Evolutionary conservation across 2,888 invertebrate species (phyloP).

Genomic region (Vesta saturnalis): DNA sequence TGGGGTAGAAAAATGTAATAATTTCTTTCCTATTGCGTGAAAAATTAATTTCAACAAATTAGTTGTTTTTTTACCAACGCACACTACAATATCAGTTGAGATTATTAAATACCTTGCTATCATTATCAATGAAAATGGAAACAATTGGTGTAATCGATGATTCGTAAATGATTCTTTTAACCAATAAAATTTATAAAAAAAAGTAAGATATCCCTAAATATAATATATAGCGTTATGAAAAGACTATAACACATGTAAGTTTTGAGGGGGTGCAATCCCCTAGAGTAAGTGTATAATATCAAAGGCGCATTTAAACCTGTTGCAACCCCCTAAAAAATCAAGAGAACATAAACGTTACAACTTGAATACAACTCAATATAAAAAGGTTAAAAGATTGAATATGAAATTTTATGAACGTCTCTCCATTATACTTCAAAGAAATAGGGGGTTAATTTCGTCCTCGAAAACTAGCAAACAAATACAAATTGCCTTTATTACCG

Average conservation of each 20-base stretch:
- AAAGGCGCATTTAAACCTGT: slow-evolving; percentile 61
- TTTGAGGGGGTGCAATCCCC: slow-evolving; percentile 48
- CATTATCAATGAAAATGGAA: too few relatives aligned
- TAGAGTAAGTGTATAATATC: slow-evolving; percentile 54
- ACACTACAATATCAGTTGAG: too few relatives aligned
- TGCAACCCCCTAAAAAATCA: slow-evolving; percentile 49
- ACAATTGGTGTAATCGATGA: too few relatives aligned
- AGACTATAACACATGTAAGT: slow-evolving; percentile 39
- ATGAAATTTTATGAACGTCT: slow-evolving; percentile 19
- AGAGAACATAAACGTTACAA: slow-evolving; percentile 34
- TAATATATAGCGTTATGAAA: slow-evolving; percentile 38
- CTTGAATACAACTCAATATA: not conserved
- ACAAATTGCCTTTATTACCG: not conserved
- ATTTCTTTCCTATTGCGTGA: too few relatives aligned
- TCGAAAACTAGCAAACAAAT: not conserved
- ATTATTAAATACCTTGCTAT: too few relatives aligned
- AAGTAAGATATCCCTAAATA: slow-evolving; percentile 23
- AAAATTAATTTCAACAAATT: too few relatives aligned
- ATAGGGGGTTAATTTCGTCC: not conserved
- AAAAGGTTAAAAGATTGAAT: slow-evolving; percentile 18
- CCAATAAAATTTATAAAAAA: slow-evolving; percentile 1
- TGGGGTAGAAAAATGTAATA: too few relatives aligned
- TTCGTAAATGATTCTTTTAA: too few relatives aligned
- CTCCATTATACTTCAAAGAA: not conserved
- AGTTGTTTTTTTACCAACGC: too few relatives aligned